Evolutionary conservation across 2,113 vertebrate genomes (phyloP), one percentile per base, ranked within the genome.

Genomic region (Rana temporaria): DNA sequence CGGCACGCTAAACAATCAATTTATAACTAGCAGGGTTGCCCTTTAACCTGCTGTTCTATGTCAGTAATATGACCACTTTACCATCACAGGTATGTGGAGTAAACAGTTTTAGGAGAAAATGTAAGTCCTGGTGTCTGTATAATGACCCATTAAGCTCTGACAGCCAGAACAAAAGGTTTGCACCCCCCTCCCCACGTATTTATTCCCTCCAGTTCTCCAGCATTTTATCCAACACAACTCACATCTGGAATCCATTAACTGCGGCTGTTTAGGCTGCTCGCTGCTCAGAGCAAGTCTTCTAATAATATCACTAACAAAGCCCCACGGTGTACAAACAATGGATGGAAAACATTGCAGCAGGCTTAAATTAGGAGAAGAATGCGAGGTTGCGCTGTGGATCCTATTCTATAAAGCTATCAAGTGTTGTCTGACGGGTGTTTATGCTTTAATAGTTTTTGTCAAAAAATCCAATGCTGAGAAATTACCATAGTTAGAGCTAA

Each of bases 221-320:
- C 20, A 74, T 82, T 74, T 59, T 24, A 57, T 74, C 42, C 70
- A 8, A 62, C 63, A 59, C 24, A 53, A 20, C 62, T 60, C 65
- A 76, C 81, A 83, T 83, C 81, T 83, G 81, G 81, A 20, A 68
- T 60, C 17, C 63, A 76, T 83, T 83, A 83, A 14, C 60, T 56
- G 24, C 2, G 48, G n/a, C 34, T 79, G 64, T 80, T 80, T 80
- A 19, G 66, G 66, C 78, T 55, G 34, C 42, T 81, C 11, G 6
- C 19, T 64, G 62, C 38, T 22, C 15, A 64, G 75, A 67, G 32
- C 63, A 67, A 15, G 24, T 67, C 19, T 76, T 67, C 71, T 76
- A 76, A 76, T 83, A 76, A 75, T 76, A 67, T 67, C 48, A 34
- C 63, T 19, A 57, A 56, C 48, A 76, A 76, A 48, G 52, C 80